Base-by-base conservation (phyloP, 2,888 invertebrate species). In the Eugnorisma glareosa region DNA sequence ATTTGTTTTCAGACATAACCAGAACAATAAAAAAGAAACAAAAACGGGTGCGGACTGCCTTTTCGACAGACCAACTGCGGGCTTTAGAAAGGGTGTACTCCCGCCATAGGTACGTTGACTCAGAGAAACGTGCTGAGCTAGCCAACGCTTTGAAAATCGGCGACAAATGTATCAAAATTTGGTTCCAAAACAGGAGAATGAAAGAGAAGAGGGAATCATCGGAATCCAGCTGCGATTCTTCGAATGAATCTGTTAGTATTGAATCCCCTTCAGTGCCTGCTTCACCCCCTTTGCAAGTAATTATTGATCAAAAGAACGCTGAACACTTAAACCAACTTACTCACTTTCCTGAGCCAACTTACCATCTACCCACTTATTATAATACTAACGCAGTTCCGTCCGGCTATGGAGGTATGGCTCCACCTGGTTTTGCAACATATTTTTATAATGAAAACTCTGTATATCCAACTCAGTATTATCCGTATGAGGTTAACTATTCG, bases 151-250 rank as follows among this genome's bases (percentile, higher is more conserved):
- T 98, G 1, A 96, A 96, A 67, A 95, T 98, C 5, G 97, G 97
- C 1, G 98, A 98, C 87, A 97, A 98, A 73, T 98, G 98, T 91
- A 97, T 98, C 75, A 98, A 98, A 93, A 97, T 98, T 57, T 98
- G 98, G 98, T 98, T 98, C 91, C 98, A 98, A 91, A 98, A 98
- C 90, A 96, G 98, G 40, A 95, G 98, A 40, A 98, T 98, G 98
- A 98, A 98, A 82, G 96, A 96, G 86, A 98, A 98, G 90, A 97
- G 97, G 87, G 97, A 97, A 84, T 93, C 89, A 0, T 93, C 92
- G 0, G 94, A 94, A 77, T 93, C 92, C 5, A 92, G 92, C 75
- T 78, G 82, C 43, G 93, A 94, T 73, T 89, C 92, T 4, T 93
- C 93, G 0, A 89, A 81, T 51, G 93, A 93, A 75, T 86, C 80